Evolutionary conservation across 92 coral and sea anemone species (phyloP).

Genomic region (Palythoa caribaeorum): DNA sequence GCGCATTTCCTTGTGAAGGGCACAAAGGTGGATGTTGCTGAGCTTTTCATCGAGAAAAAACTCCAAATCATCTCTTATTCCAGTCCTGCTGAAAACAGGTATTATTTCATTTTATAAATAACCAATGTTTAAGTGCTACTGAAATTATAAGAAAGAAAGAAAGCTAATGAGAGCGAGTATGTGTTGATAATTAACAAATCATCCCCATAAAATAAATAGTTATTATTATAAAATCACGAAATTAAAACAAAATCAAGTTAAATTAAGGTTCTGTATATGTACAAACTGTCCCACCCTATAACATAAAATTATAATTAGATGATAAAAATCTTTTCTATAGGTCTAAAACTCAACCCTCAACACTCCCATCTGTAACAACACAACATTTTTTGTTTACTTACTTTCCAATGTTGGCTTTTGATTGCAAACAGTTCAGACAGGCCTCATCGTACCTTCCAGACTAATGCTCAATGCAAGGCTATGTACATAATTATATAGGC

Average conservation of each 20-base stretch:
- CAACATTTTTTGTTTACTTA: conserved; percentile 4
- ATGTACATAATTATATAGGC: background rate
- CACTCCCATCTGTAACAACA: background rate
- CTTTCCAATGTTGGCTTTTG: conserved; percentile 55
- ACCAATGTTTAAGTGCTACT: no score
- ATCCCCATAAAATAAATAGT: background rate
- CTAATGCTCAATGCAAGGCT: conserved; percentile 55
- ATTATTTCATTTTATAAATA: no score
- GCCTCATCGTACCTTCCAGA: conserved; percentile 37
- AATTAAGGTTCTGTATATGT: background rate
- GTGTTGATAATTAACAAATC: background rate
- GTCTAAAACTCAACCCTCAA: background rate
- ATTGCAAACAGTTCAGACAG: conserved; percentile 44
- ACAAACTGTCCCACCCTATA: background rate
- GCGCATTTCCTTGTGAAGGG: conserved; percentile 39
- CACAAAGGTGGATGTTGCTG: conserved; percentile 27
- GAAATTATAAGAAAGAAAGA: no score
- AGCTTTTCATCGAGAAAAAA: conserved; percentile 45
- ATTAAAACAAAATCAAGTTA: background rate
- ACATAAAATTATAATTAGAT: background rate
- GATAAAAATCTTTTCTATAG: background rate
- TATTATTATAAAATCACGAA: background rate
- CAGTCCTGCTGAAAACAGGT: no score
- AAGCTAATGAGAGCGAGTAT: no score
- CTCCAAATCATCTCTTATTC: conserved; percentile 6